Conservation (phyloP, 2,113 vertebrate genomes). For the Triplophysa siluroides region DNA sequence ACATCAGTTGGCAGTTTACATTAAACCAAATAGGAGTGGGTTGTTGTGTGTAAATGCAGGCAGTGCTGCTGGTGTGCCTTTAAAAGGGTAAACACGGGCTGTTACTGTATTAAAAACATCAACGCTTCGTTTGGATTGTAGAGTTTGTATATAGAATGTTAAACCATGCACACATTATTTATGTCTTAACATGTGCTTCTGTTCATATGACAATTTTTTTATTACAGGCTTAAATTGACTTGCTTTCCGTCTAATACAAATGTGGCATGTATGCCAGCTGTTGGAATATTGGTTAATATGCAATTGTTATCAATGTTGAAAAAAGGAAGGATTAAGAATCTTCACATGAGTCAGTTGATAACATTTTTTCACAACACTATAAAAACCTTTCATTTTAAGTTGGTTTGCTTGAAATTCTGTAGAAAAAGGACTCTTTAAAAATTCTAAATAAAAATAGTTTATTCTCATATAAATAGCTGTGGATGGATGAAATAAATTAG, state of each 20-base stretch:
- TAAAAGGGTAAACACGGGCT: neutral
- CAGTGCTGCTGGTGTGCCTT: neutral
- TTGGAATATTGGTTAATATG: too few species aligned
- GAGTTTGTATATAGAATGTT: neutral
- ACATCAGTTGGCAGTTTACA: neutral
- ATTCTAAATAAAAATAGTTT: conserved; percentile 38
- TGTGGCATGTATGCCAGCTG: too few species aligned
- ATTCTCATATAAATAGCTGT: conserved; percentile 45
- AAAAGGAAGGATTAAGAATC: too few species aligned
- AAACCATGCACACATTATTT: neutral
- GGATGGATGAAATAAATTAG: conserved; percentile 15
- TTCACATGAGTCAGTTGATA: too few species aligned
- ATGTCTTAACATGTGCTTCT: neutral
- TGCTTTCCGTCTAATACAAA: too few species aligned
- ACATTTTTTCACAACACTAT: neutral
- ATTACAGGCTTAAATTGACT: too few species aligned
- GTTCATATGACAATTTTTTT: neutral
- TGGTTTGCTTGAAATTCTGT: neutral
- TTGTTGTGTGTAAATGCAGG: neutral
- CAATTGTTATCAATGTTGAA: too few species aligned
- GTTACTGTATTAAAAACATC: neutral
- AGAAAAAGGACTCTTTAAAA: neutral
- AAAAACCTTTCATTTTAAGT: neutral
- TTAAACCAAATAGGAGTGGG: neutral
- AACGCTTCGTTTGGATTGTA: too few species aligned